Conservation (phyloP, 2,113 vertebrate species). For the Triplophysa siluroides region DNA sequence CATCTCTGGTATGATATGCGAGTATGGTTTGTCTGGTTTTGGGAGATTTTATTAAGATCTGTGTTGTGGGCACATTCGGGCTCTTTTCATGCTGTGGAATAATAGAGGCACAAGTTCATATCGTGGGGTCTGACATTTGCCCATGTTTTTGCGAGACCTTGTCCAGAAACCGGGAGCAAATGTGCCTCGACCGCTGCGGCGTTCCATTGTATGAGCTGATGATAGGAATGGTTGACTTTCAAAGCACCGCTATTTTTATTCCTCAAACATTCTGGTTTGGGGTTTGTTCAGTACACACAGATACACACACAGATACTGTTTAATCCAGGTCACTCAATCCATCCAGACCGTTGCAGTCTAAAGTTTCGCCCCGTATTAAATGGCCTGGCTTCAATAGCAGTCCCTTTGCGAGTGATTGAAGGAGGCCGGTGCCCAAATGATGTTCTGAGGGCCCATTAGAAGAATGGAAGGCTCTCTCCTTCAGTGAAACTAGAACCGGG, state of each 20-base stretch:
- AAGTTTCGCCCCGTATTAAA: conserved; percentile 74
- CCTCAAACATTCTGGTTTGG: not conserved
- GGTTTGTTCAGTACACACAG: not conserved
- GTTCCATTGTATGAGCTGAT: conserved; percentile 9
- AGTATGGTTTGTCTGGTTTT: conserved; percentile 49
- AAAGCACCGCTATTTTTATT: not conserved
- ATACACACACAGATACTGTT: conserved; percentile 21
- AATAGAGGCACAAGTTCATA: conserved; percentile 29
- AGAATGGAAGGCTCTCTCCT: conserved; percentile 70
- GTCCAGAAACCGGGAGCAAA: not conserved
- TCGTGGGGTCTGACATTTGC: not conserved
- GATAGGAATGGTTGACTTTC: not conserved
- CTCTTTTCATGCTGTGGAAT: conserved; percentile 55
- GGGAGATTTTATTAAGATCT: conserved; percentile 59
- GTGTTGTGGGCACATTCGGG: conserved; percentile 32
- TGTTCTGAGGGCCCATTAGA: conserved; percentile 68
- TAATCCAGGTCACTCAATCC: conserved; percentile 66
- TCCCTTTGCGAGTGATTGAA: conserved; percentile 66
- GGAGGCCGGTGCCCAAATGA: conserved; percentile 62
- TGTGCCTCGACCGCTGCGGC: not conserved
- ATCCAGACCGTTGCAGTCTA: conserved; percentile 66
- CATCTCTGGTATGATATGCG: conserved; percentile 51
- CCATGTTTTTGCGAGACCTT: not conserved
- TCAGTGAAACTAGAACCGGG: conserved; percentile 64
- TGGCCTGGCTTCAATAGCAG: conserved; percentile 71